Conservation (phyloP, 2,113 vertebrate species). For the Dipodomys ordii region DNA sequence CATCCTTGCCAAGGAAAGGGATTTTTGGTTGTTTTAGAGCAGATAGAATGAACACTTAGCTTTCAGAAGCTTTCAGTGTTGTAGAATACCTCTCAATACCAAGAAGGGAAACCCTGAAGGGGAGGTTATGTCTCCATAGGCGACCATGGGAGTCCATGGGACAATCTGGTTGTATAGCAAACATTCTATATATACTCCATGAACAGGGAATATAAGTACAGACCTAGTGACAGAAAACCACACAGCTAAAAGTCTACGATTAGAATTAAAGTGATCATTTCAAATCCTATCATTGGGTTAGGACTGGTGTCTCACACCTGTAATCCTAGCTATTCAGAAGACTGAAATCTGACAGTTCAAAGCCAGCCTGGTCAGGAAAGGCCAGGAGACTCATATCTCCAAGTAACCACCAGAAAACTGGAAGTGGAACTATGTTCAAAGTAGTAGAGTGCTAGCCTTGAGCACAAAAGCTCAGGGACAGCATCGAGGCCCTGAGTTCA, state of each 20-base stretch:
- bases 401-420: too few relatives aligned
- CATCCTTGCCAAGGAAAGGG: not conserved
- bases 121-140: not conserved
- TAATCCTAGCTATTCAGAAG: too few relatives aligned
- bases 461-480: too few relatives aligned
- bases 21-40: not conserved
- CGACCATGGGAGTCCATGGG: not conserved
- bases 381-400: too few relatives aligned
- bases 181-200: not conserved
- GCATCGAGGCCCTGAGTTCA: too few relatives aligned
- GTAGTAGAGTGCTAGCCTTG: too few relatives aligned
- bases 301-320: too few relatives aligned
- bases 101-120: not conserved
- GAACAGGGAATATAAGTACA: not conserved
- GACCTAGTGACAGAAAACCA: not conserved
- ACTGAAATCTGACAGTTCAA: too few relatives aligned
- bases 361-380: too few relatives aligned
- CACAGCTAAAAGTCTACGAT: not conserved
- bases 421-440: too few relatives aligned
- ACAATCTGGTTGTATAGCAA: not conserved
- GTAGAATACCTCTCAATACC: not conserved
- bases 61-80: not conserved
- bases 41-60: not conserved
- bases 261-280: slow-evolving; percentile 17
- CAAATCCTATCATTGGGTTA: not conserved